phyloP scores from a whole-genome alignment of 2,888 invertebrate species.

The Dorcus parallelipipedus region DNA sequence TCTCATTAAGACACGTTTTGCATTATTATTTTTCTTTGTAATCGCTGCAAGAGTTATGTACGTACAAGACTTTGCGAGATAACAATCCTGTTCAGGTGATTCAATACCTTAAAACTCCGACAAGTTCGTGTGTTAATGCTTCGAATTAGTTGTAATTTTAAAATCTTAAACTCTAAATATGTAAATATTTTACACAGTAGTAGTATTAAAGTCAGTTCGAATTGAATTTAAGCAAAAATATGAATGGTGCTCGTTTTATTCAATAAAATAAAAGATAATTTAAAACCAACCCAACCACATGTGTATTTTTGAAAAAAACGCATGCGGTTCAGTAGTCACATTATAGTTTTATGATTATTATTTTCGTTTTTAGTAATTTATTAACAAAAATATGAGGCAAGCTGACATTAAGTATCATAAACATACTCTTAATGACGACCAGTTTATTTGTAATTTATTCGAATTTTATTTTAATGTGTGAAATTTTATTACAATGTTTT shows the following conservation, averaged over 20 bases:
- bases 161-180: slow-evolving; percentile 22
- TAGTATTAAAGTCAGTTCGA: slow-evolving; percentile 29
- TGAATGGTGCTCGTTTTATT: slow-evolving; percentile 36
- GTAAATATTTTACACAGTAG: slow-evolving; percentile 33
- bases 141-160: slow-evolving; percentile 5
- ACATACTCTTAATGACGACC: slow-evolving; percentile 50
- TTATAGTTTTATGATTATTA: slow-evolving; percentile 24
- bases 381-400: slow-evolving; percentile 50
- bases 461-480: slow-evolving; percentile 53
- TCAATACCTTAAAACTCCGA: too few species aligned
- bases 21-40: too few species aligned
- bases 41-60: too few species aligned
- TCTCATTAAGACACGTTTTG: too few species aligned
- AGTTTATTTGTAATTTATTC: slow-evolving; percentile 51
- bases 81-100: too few species aligned
- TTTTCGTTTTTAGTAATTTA: slow-evolving; percentile 43
- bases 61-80: too few species aligned
- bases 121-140: too few species aligned
- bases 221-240: slow-evolving; percentile 29
- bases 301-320: slow-evolving; percentile 25
- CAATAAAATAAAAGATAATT: slow-evolving; percentile 41
- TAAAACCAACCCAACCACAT: slow-evolving; percentile 33
- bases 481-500: slow-evolving; percentile 53
- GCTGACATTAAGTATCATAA: slow-evolving; percentile 49
- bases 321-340: slow-evolving; percentile 47